Percentiles rank a stretch among this genome's conserved stretches.
Evolutionary conservation across 2,113 vertebrate species (phyloP).

Genomic region (Gnathonemus longibarbis): DNA sequence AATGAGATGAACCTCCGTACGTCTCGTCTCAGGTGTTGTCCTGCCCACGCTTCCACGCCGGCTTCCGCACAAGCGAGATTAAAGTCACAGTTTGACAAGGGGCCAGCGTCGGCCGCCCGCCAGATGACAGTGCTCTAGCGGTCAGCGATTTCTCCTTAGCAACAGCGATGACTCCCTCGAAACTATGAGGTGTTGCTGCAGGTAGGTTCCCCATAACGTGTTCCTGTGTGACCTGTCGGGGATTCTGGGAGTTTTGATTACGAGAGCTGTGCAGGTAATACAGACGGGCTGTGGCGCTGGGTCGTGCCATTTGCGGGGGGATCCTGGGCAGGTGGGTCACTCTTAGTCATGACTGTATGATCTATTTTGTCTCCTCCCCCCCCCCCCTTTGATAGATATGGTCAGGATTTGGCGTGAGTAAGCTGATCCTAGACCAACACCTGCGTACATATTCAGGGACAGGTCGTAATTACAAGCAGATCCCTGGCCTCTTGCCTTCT

Average conservation of each 20-base stretch:
- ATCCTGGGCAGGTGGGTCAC: not conserved
- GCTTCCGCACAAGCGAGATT: not conserved
- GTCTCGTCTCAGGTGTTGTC: not conserved
- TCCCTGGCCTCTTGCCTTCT: not conserved
- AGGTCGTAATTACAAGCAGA: not conserved
- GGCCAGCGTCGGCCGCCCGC: not conserved
- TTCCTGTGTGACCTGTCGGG: not conserved
- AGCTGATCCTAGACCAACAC: not conserved
- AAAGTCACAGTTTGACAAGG: not conserved
- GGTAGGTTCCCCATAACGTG: not conserved
- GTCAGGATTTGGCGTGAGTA: not conserved
- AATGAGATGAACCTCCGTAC: not conserved
- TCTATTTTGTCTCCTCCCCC: not conserved
- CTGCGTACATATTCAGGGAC: not conserved
- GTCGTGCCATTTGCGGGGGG: not conserved
- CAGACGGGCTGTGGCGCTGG: not conserved
- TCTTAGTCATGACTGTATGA: not conserved
- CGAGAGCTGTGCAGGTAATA: not conserved
- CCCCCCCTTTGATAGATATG: not conserved
- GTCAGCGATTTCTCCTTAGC: not conserved
- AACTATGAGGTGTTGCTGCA: not conserved
- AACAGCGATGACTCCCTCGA: too few relatives aligned
- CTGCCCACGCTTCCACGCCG: not conserved
- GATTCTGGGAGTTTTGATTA: not conserved
- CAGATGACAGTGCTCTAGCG: not conserved